Evolutionary conservation across 2,797 vertebrate species (phyloP).

Genomic region (Adelosebastes latens): DNA sequence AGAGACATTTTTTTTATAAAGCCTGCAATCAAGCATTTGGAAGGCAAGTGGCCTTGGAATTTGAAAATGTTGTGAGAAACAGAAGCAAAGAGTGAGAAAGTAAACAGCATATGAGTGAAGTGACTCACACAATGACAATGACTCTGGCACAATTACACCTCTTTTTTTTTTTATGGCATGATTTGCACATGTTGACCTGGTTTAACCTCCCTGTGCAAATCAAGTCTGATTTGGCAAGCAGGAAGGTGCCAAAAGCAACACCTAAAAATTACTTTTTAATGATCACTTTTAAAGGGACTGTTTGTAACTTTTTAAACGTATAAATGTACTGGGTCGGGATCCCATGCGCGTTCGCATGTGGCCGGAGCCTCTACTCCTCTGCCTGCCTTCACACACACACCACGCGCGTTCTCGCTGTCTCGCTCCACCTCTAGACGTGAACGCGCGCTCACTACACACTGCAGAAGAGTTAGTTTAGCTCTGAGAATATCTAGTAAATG

Average conservation of each 20-base stretch:
- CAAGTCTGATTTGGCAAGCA: background rate
- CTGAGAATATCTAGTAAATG: too few species aligned
- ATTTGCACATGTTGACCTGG: background rate
- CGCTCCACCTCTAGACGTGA: too few species aligned
- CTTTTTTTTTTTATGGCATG: background rate
- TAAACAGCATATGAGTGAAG: conserved; percentile 28
- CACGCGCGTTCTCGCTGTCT: too few species aligned
- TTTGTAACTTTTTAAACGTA: too few species aligned
- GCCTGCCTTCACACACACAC: too few species aligned
- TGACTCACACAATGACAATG: conserved; percentile 23
- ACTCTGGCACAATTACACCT: conserved; percentile 15
- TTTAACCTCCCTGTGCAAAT: background rate
- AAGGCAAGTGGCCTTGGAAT: conserved; percentile 48
- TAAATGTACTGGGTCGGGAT: too few species aligned
- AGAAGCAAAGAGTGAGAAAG: conserved; percentile 22
- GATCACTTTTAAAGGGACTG: background rate
- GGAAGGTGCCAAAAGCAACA: background rate
- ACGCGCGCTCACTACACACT: too few species aligned
- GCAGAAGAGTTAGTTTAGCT: too few species aligned
- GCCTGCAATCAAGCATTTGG: conserved; percentile 55
- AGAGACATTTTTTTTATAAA: conserved; percentile 46
- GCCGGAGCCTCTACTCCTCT: too few species aligned
- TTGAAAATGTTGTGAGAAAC: conserved; percentile 37
- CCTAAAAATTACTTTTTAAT: background rate
- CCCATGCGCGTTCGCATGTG: too few species aligned